These are phyloP conservation scores for Lithobates pipiens DNA, from an alignment of 2,797 vertebrate species.

Conservation along the genomic window DNA sequence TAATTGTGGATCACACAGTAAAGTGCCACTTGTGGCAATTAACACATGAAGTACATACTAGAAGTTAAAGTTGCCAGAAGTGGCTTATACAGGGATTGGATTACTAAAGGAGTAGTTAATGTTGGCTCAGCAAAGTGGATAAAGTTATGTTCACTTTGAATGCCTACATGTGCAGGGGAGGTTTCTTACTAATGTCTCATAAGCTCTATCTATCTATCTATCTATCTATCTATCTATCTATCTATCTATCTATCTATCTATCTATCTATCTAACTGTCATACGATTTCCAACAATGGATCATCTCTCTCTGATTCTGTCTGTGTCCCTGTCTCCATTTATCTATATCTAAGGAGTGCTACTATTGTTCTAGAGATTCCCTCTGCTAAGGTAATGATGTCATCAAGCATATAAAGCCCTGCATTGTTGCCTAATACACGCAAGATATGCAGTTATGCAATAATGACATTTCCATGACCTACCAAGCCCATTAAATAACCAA, in stretches of 20 bases:
- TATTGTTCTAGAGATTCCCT: slow-evolving; percentile 9
- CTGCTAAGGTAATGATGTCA: slow-evolving; percentile 48
- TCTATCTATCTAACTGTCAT: slow-evolving; percentile 16
- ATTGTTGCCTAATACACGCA: slow-evolving; percentile 35
- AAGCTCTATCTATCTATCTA: too few species aligned
- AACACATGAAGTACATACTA: slow-evolving; percentile 13
- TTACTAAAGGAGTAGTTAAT: background rate
- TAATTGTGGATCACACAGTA: background rate
- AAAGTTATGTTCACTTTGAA: background rate
- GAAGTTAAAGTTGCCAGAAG: background rate
- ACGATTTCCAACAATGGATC: too few species aligned
- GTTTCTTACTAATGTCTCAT: too few species aligned
- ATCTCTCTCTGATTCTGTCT: too few species aligned
- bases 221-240: background rate
- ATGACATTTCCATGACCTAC: slow-evolving; percentile 52
- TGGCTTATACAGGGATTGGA: background rate
- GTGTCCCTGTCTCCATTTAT: background rate
- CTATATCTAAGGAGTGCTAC: slow-evolving; percentile 4
- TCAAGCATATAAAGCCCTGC: background rate
- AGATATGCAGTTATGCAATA: slow-evolving; percentile 51
- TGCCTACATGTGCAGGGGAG: background rate
- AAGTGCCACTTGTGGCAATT: background rate
- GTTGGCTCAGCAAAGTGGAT: background rate
- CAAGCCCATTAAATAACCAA: slow-evolving; percentile 57
- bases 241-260: background rate